Evolutionary conservation across 2,113 vertebrate genomes (phyloP).

Genomic region (Cervus canadensis): DNA sequence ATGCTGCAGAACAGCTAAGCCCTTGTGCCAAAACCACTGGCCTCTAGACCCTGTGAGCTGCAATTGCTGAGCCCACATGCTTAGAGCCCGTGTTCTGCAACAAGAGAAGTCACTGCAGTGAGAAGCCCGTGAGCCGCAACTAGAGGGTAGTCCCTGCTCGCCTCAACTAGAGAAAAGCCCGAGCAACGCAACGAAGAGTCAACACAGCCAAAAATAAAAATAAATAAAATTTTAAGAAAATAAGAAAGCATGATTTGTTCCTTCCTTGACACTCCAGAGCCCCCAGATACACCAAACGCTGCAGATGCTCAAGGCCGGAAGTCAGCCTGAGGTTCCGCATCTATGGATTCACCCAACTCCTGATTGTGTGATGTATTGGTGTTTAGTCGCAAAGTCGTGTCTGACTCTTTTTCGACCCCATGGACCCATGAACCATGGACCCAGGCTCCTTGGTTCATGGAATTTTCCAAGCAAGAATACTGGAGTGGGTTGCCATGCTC

Average conservation of each 20-base stretch:
- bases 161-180: neutral
- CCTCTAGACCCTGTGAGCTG: neutral
- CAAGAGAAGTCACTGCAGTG: neutral
- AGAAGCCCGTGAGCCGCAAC: fast-evolving
- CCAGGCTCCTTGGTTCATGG: neutral
- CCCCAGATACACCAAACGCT: neutral
- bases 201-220: neutral
- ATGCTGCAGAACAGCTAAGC: neutral
- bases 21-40: neutral
- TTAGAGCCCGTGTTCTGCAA: neutral
- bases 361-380: neutral
- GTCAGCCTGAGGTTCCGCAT: neutral
- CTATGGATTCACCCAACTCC: neutral
- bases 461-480: neutral
- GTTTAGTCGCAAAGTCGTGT: neutral
- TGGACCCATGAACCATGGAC: neutral
- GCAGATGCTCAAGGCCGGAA: neutral
- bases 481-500: neutral
- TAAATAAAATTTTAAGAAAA: neutral
- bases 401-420: neutral
- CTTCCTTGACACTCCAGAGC: neutral
- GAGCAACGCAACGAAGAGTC: neutral
- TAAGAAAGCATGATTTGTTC: neutral
- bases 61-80: neutral
- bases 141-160: neutral